Evolutionary conservation across 1,140 invertebrate genomes (phyloP).

Genomic region (Rhagoletis pomonella): DNA sequence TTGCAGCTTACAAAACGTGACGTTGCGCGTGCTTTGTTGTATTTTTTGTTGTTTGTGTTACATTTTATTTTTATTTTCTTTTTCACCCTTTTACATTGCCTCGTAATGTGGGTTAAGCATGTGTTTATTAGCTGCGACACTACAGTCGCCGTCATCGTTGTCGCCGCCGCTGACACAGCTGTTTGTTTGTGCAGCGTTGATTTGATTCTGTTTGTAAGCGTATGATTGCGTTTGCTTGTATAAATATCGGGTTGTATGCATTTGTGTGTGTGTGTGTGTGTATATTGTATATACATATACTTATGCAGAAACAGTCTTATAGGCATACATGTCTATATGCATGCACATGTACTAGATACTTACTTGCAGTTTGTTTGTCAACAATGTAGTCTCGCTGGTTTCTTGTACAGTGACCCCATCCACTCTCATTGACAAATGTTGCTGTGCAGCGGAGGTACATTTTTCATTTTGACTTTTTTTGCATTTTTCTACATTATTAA

Average conservation of each 20-base stretch:
- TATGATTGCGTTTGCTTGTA: neutral
- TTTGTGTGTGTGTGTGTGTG: neutral
- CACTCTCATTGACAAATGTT: neutral
- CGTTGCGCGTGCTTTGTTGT: neutral
- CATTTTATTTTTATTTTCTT: neutral
- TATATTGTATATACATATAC: neutral
- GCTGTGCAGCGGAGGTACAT: neutral
- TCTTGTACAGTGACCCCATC: neutral
- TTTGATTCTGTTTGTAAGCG: slow-evolving; percentile 25
- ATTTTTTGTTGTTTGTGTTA: neutral
- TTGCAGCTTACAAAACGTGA: slow-evolving; percentile 18
- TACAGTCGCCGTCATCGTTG: slow-evolving; percentile 22
- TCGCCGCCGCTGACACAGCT: slow-evolving; percentile 38
- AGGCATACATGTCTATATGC: neutral
- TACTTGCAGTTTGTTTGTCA: slow-evolving; percentile 21
- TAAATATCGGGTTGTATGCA: neutral
- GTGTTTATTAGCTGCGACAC: slow-evolving; percentile 46
- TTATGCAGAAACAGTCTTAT: too few species aligned
- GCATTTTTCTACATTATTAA: neutral
- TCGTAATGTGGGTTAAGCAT: slow-evolving; percentile 51
- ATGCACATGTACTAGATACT: neutral
- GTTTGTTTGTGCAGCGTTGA: slow-evolving; percentile 33
- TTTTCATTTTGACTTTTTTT: neutral
- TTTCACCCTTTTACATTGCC: neutral
- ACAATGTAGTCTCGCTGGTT: slow-evolving; percentile 20